phyloP scores from a whole-genome alignment of 2,797 vertebrate genomes.

The Melanotaenia trifasciata region DNA sequence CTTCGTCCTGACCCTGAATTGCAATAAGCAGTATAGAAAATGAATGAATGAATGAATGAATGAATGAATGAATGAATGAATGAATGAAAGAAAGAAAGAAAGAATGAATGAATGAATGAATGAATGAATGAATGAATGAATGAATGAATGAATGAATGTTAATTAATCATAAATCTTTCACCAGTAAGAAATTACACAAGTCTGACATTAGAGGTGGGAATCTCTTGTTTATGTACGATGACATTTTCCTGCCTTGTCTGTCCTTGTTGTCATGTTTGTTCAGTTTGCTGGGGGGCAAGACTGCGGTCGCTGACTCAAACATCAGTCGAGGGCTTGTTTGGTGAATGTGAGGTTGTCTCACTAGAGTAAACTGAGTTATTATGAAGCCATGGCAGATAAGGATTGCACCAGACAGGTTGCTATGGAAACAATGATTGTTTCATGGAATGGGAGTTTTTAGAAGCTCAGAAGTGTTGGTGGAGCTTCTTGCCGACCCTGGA shows the following conservation, averaged over 20 bases:
- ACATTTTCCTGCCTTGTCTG: slow-evolving; percentile 1
- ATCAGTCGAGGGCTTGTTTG: neutral
- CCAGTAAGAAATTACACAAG: neutral
- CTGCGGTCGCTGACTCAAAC: slow-evolving; percentile 14
- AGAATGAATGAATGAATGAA: too few relatives aligned
- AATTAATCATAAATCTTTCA: neutral
- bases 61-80: too few relatives aligned
- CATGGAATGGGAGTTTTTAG: slow-evolving; percentile 30
- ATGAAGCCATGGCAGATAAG: slow-evolving; percentile 38
- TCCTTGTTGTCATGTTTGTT: slow-evolving; percentile 1
- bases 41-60: too few relatives aligned
- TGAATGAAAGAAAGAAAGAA: too few relatives aligned
- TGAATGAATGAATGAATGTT: too few relatives aligned
- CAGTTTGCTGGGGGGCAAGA: slow-evolving; percentile 8
- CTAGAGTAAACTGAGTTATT: slow-evolving; percentile 23
- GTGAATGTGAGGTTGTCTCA: slow-evolving; percentile 9
- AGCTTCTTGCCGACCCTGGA: slow-evolving; percentile 27
- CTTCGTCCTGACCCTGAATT: too few relatives aligned
- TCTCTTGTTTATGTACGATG: too few relatives aligned
- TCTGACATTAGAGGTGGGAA: neutral
- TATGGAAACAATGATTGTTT: slow-evolving; percentile 67
- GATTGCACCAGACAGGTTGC: slow-evolving; percentile 53
- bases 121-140: too few relatives aligned
- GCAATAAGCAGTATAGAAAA: too few relatives aligned
- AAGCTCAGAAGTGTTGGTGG: slow-evolving; percentile 39